Base-by-base conservation (phyloP, 2,888 invertebrate species). In the Teinopalpus imperialis region DNA sequence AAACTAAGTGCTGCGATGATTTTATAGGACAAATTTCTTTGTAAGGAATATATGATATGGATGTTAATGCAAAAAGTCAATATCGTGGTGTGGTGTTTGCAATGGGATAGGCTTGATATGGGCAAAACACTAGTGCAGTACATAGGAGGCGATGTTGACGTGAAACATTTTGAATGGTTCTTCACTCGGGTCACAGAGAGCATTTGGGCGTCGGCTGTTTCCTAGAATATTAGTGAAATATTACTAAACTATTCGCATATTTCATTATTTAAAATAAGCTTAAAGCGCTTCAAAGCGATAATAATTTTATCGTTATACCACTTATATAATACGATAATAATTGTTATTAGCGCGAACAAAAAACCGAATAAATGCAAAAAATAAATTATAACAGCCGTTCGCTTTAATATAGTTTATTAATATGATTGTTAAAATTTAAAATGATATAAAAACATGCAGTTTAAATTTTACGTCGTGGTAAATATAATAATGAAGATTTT, bases 111-210 rank as follows among this genome's bases (percentile, higher is more conserved):
- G n/a, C n/a, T n/a, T n/a, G n/a, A n/a, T n/a, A n/a, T n/a, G n/a
- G n/a, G n/a, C n/a, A n/a, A n/a, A n/a, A n/a, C n/a, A 18, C 37
- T 44, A 27, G 31, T 34, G 41, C 34, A 12, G 26, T 35, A 23
- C 12, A 9, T 8, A 35, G 14, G 23, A 18, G 32, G 71, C 68
- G 67, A 54, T 62, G 55, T 58, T 60, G 74, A 54, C 64, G 69
- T 57, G 52, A 59, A 59, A 66, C 62, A 67, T 63, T 64, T 70
- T 48, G 54, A 61, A 64, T 52, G 65, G n/a, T 68, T 66, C 73
- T 56, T 72, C 78, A 69, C 61, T 72, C 72, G 43, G 65, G 63
- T 88, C 87, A 88, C 83, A 88, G 83, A 62, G 86, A 86, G 68
- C 86, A 77, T 81, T 87, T 88, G 61, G 73, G 74, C 69, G 69